A percentile compares a stretch with the other conserved stretches of the same genome.
Evolutionary conservation across 2,113 vertebrate genomes (phyloP).

Genomic region (Ceuthmochares aereus): DNA sequence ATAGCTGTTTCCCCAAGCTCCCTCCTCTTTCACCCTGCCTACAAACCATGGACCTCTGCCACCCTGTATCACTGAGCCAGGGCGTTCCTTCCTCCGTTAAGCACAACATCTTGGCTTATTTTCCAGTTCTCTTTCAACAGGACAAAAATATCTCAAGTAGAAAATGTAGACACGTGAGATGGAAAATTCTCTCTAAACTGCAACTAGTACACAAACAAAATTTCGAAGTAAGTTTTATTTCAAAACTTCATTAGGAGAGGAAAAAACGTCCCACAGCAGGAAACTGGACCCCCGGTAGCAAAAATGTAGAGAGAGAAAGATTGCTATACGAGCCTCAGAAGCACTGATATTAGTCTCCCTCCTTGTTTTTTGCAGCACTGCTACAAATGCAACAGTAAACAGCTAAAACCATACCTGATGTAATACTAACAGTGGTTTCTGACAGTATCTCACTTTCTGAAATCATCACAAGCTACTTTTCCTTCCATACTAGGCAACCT

Average conservation of each 20-base stretch:
- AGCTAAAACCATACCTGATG: not conserved
- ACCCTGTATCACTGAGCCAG: not conserved
- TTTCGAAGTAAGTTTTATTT: conserved; percentile 24
- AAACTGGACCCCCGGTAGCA: not conserved
- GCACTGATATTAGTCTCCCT: not conserved
- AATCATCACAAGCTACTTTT: not conserved
- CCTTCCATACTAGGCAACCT: not conserved
- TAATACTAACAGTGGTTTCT: not conserved
- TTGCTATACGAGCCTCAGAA: not conserved
- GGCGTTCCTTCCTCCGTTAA: conserved; percentile 35
- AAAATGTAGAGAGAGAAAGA: not conserved
- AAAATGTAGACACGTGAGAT: conserved; percentile 9
- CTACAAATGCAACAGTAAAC: not conserved
- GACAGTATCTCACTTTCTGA: not conserved
- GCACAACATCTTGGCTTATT: not conserved
- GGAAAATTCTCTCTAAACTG: conserved; percentile 52
- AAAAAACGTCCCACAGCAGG: not conserved
- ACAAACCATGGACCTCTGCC: conserved; percentile 42
- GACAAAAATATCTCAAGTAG: conserved; percentile 38
- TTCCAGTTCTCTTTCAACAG: conserved; percentile 24
- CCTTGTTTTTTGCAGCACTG: not conserved
- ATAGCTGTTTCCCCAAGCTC: not conserved
- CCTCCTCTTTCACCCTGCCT: not conserved
- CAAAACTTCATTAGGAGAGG: not conserved
- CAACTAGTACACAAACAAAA: not conserved